These are phyloP conservation scores for Siniperca scherzeri DNA, from an alignment of 2,797 vertebrate species.

Conservation along the genomic window DNA sequence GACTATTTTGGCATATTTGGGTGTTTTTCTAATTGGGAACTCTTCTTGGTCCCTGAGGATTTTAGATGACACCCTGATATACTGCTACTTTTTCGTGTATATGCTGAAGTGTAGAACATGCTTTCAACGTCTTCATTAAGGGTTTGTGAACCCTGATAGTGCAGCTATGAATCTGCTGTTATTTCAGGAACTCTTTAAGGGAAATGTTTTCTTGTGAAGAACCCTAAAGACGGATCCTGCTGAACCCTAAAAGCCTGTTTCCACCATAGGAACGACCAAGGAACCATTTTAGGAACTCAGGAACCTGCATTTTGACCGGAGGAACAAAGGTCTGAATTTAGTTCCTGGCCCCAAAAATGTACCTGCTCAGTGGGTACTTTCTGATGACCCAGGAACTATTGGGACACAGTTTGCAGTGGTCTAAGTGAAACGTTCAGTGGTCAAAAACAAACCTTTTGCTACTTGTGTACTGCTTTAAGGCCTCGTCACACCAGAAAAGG, in stretches of 20 bases:
- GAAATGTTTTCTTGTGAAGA: background rate
- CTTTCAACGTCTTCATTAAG: background rate
- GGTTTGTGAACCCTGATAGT: background rate
- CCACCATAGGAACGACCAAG: background rate
- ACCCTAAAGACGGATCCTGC: background rate
- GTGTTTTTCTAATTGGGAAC: background rate
- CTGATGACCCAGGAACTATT: no score
- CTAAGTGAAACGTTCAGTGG: no score
- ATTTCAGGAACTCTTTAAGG: background rate
- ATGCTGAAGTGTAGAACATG: background rate
- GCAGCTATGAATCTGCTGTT: background rate
- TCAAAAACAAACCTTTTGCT: background rate
- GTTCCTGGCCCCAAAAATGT: background rate
- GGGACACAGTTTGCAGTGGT: background rate
- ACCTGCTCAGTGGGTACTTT: background rate
- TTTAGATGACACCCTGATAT: slow-evolving; percentile 8
- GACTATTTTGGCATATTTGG: background rate
- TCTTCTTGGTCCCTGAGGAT: background rate
- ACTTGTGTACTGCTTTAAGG: background rate
- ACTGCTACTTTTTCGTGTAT: background rate
- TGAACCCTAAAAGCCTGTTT: background rate
- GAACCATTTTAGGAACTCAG: background rate
- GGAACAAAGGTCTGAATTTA: no score
- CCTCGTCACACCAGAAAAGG: background rate
- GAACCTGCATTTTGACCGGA: background rate